phyloP scores from a whole-genome alignment of 2,888 invertebrate genomes.

The Nezara viridula region DNA sequence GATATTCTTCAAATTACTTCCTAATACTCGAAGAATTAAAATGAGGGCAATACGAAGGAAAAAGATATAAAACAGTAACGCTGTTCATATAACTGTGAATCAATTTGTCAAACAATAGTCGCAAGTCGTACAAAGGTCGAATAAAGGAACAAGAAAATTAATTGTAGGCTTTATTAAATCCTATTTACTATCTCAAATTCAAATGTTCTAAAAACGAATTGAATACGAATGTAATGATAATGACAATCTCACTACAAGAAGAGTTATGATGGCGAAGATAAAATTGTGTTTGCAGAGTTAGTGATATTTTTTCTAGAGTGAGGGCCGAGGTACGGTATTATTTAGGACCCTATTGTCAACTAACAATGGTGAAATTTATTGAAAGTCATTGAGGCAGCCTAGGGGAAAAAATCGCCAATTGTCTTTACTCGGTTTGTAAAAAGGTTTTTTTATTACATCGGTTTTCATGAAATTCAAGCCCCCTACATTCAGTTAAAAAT shows the following conservation, averaged over 20 bases:
- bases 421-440: constrained; percentile 42
- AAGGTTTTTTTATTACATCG: constrained; percentile 48
- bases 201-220: not conserved
- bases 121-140: too few relatives aligned
- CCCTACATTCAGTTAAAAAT: constrained; percentile 3
- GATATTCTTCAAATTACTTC: too few relatives aligned
- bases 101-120: too few relatives aligned
- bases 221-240: not conserved
- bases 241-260: not conserved
- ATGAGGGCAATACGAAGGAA: too few relatives aligned
- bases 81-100: too few relatives aligned
- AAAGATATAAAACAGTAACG: too few relatives aligned
- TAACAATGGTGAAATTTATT: constrained; percentile 49
- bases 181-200: too few relatives aligned
- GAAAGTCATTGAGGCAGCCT: constrained; percentile 47
- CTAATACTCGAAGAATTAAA: too few relatives aligned
- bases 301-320: constrained; percentile 42
- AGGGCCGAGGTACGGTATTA: not conserved
- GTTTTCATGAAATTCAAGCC: constrained; percentile 43
- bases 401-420: constrained; percentile 44
- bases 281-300: constrained; percentile 9
- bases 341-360: constrained; percentile 44
- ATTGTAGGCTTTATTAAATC: too few relatives aligned
- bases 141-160: too few relatives aligned
- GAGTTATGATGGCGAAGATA: constrained; percentile 1